Evolutionary conservation across 2,113 vertebrate genomes (phyloP).

Genomic region (Mola mola): DNA sequence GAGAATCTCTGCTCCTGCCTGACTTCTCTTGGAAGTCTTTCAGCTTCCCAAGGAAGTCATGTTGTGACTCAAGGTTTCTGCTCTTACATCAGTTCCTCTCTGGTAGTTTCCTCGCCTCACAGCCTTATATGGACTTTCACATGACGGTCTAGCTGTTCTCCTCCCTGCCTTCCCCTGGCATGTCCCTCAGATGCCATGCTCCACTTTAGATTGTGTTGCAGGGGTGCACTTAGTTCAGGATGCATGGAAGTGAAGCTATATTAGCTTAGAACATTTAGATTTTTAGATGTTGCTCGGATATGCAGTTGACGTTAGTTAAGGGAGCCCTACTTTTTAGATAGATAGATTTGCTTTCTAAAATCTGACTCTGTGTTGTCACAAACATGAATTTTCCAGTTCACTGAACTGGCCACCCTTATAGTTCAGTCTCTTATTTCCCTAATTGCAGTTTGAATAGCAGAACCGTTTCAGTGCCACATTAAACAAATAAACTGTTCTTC

Average conservation of each 20-base stretch:
- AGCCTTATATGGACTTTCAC: conserved; percentile 95
- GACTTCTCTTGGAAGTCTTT: conserved; percentile 76
- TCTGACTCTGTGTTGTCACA: not conserved
- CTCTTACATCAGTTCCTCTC: conserved; percentile 88
- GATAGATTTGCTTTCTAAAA: not conserved
- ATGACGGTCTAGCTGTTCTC: conserved; percentile 66
- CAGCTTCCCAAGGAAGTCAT: conserved; percentile 82
- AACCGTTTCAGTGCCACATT: not conserved
- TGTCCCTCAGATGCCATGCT: conserved; percentile 67
- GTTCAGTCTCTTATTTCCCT: conserved; percentile 1
- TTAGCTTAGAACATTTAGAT: not conserved
- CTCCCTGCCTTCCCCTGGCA: conserved; percentile 52
- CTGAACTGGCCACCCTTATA: not conserved
- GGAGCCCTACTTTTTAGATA: too few species aligned
- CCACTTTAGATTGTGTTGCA: conserved; percentile 42
- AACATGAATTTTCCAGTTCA: not conserved
- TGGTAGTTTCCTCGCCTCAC: conserved; percentile 87
- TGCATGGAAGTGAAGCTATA: not conserved
- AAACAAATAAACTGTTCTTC: not conserved
- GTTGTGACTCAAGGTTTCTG: conserved; percentile 92
- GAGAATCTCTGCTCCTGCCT: conserved; percentile 42
- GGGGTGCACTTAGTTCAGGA: conserved; percentile 18
- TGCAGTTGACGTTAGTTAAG: too few species aligned
- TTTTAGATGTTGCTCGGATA: not conserved
- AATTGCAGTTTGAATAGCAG: conserved; percentile 4